Evolutionary conservation across 2,888 invertebrate genomes (phyloP), one percentile per base, ranked within the genome.

Genomic region (Galerucella calmariensis): DNA sequence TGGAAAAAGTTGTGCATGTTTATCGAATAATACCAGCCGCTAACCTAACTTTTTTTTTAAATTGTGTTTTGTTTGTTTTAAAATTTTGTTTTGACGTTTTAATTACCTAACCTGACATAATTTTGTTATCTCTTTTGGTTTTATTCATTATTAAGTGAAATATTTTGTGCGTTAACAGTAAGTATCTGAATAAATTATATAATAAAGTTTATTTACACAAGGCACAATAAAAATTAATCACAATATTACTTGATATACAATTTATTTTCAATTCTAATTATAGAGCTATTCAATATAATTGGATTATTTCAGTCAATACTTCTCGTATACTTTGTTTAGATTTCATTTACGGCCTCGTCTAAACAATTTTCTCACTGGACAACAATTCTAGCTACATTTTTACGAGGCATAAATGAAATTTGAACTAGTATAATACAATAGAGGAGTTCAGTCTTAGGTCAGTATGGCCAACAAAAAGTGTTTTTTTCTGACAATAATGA

Each of bases 1-100:
- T 75, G 46, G 46, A 69, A 67, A 20, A 58, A 12, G 6, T 68
- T 68, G 48, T 74, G 69, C 73, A 74, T 73, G 67, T 48, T 0
- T 20, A 20, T 16, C n/a, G 9, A 56, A 16, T 16, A 56, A 9
- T 20, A 20, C 9, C 20, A 20, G 10, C 10, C 56, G 20, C 56
- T 56, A 56, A 44, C 35, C 48, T n/a, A 63, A 53, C 46, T 14
- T 27, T 27, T 56, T 41, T 56, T 41, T 59, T 44, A 20, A 41
- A 12, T 53, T 53, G 20, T 65, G 11, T 16, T 20, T 66, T 61
- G 67, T 35, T 16, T 35, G 12, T 73, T 73, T 56, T 63, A 62
- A 14, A 14, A 53, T 5, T 5, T 8, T 53, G 12, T 14, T 14
- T 53, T 53, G 8, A 53, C 8, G 20, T 56, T 56, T 56, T 56